phyloP scores from a whole-genome alignment of 2,113 vertebrate species.

The Rhadina sibilatrix region DNA sequence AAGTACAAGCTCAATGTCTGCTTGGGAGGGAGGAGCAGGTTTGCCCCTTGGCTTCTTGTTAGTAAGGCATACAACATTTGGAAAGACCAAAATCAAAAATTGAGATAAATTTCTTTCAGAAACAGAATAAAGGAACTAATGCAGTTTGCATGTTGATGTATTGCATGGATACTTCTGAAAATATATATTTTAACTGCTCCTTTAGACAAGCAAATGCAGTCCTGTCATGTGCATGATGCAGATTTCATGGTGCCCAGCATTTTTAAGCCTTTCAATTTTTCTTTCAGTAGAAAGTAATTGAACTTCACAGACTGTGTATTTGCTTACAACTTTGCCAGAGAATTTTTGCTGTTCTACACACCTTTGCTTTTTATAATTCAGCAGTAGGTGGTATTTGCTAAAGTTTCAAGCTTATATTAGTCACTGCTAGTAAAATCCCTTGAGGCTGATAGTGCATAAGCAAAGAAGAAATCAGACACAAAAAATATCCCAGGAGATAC shows the following conservation, averaged over 20 bases:
- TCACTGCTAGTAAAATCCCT: conserved; percentile 4
- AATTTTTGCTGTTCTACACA: conserved; percentile 26
- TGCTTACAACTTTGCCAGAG: neutral
- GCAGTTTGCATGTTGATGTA: neutral
- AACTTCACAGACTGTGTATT: neutral
- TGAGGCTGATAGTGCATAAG: neutral
- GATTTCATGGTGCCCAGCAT: neutral
- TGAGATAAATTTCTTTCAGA: neutral
- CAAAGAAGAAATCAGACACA: neutral
- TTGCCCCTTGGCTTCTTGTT: neutral
- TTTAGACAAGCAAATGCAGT: neutral
- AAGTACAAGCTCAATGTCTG: neutral
- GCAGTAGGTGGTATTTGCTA: conserved; percentile 46
- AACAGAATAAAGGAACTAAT: neutral
- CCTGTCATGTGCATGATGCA: neutral
- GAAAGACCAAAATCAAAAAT: neutral
- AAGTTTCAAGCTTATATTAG: conserved; percentile 18
- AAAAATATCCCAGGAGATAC: neutral
- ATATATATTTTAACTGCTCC: neutral
- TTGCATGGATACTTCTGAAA: neutral
- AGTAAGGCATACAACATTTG: neutral
- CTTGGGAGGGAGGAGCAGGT: neutral
- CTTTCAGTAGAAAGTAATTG: neutral
- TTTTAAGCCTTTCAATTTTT: neutral
- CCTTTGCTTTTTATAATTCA: conserved; percentile 52